Percentiles rank a stretch among this genome's conserved stretches.
Conservation (phyloP, 2,113 vertebrate genomes). For the Hemibagrus wyckioides region DNA sequence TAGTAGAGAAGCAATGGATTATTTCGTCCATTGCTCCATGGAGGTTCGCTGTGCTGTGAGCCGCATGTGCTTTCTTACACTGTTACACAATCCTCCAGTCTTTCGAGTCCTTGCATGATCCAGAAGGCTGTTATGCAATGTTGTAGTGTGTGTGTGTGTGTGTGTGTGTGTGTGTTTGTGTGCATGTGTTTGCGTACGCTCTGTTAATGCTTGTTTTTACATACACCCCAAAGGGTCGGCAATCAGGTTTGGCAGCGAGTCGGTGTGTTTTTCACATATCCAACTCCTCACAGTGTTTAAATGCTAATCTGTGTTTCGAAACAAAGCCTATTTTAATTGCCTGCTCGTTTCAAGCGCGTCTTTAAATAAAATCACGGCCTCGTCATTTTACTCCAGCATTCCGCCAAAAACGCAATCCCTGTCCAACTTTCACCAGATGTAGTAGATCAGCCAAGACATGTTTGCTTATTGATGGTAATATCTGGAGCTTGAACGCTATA, state of each 20-base stretch:
- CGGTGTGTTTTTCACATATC: neutral
- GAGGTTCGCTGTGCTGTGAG: neutral
- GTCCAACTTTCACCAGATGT: neutral
- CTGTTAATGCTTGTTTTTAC: neutral
- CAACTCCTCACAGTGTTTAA: neutral
- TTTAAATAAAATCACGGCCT: neutral
- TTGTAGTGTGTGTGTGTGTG: neutral
- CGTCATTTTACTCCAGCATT: neutral
- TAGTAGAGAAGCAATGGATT: neutral
- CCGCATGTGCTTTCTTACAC: neutral
- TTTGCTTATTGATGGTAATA: neutral
- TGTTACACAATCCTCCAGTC: neutral
- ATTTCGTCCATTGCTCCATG: neutral
- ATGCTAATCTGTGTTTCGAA: neutral
- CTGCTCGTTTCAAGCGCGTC: neutral
- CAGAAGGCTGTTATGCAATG: neutral
- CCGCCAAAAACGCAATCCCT: neutral
- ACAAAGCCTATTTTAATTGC: neutral
- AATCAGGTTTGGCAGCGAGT: neutral
- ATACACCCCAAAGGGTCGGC: neutral
- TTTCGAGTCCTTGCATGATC: conserved; percentile 4
- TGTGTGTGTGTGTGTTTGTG: conserved; percentile 1
- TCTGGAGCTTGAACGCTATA: neutral
- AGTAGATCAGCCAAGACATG: neutral
- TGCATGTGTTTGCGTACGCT: neutral